Evolutionary conservation across 2,113 vertebrate genomes (phyloP), one percentile per base, ranked within the genome.

Genomic region (Dipodomys ordii): DNA sequence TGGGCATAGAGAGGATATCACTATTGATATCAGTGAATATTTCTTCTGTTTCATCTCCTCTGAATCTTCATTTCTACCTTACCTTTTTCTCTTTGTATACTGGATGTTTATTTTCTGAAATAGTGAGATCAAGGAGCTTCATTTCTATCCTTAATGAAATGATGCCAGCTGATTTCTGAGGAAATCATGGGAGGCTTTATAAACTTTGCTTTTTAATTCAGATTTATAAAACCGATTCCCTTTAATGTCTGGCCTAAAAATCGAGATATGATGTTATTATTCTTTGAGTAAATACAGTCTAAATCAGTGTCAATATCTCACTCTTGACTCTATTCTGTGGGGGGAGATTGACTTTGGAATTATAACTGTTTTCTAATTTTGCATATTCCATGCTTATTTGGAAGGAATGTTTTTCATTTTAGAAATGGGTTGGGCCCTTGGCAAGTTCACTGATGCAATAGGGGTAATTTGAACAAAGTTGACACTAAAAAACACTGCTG

Each of bases 201-300:
- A 88, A 77, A 93, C 4, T 95, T 95, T 84, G 20, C 16, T 69
- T 95, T 96, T 91, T 49, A 96, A 94, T 90, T 89, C 46, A 90
- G 35, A 79, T 88, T 91, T 64, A 67, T 74, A 74, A 90, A 90
- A 64, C 9, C 18, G 90, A 84, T 27, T 94, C 20, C 4, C 77
- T 23, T 87, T 83, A 91, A 76, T 65, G n/a, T 68, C 30, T 92
- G 60, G 83, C 44, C 13, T 72, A 64, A 88, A 96, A 83, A 82
- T n/a, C 90, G 64, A 90, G 35, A 69, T 74, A 46, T 53, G 15
- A 77, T 18, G n/a, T 46, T 76, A 80, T 82, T 19, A 76, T 73
- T 76, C 13, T 76, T 94, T 88, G 86, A 94, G 68, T 1, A 93
- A 83, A 93, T 65, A 28, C 78, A 46, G 16, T 85, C n/a, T 83